phyloP scores from a whole-genome alignment of 2,888 invertebrate species.

The Pyrrhia umbra region DNA sequence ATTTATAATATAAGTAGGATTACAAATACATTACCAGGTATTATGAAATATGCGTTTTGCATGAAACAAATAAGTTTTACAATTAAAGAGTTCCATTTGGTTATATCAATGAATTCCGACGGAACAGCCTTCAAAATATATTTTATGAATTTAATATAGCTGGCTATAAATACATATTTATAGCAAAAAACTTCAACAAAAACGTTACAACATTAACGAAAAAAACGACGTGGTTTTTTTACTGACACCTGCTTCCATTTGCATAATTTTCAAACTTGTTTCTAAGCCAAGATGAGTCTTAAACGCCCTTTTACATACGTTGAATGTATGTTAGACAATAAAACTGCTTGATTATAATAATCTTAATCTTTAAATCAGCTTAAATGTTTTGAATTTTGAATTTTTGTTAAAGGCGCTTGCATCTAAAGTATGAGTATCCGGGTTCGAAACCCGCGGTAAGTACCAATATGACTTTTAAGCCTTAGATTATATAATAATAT shows the following conservation, averaged over 20 bases:
- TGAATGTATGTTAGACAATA: constrained; percentile 1
- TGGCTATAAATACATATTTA: constrained; percentile 7
- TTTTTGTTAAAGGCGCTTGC: no score
- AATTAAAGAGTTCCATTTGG: no score
- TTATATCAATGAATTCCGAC: constrained; percentile 22
- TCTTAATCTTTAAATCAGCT: neutral
- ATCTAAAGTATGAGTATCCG: no score
- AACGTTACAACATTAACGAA: constrained; percentile 16
- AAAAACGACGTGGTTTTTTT: constrained; percentile 30
- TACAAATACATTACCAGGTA: no score
- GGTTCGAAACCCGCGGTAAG: no score
- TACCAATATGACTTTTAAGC: no score
- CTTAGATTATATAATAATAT: no score
- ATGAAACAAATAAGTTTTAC: neutral
- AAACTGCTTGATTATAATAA: neutral
- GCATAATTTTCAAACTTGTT: constrained; percentile 47
- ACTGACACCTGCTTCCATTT: constrained; percentile 34
- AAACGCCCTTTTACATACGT: constrained; percentile 17
- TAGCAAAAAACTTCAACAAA: constrained; percentile 7
- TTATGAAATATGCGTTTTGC: neutral
- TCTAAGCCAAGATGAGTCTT: constrained; percentile 10
- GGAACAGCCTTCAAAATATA: constrained; percentile 1
- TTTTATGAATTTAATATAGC: constrained; percentile 14
- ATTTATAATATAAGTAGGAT: no score
- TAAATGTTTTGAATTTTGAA: no score